These are phyloP conservation scores for Piscicola geometra DNA, from an alignment of 2,888 invertebrate species.

Conservation along the genomic window DNA sequence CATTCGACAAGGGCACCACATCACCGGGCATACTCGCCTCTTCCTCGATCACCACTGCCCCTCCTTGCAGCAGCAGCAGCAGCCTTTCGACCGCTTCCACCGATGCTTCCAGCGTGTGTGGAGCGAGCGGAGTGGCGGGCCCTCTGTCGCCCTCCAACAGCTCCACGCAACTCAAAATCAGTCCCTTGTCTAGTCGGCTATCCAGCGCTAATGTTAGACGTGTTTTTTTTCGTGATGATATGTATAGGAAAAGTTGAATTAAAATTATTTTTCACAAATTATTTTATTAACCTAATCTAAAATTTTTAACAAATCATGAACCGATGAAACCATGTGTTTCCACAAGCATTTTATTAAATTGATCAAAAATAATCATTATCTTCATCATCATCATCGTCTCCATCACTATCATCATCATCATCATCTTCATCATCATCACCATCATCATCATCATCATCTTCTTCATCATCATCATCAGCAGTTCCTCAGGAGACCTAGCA, in stretches of 20 bases:
- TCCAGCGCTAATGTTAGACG: not conserved
- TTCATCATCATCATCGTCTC: not conserved
- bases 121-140: constrained; percentile 59
- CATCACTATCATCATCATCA: no score
- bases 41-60: no score
- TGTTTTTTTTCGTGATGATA: not conserved
- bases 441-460: no score
- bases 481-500: not conserved
- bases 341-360: not conserved
- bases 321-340: not conserved
- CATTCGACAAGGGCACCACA: constrained; percentile 50
- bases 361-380: not conserved
- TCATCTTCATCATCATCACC: no score
- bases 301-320: no score
- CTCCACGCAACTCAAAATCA: not conserved
- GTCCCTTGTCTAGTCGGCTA: constrained; percentile 1
- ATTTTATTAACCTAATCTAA: no score
- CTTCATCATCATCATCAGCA: no score
- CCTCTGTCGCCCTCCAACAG: not conserved
- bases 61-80: not conserved
- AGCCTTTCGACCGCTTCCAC: constrained; percentile 4
- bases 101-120: constrained; percentile 56
- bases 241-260: no score
- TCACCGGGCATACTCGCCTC: constrained; percentile 31
- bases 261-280: no score